These are phyloP conservation scores for Opisthocomus hoazin DNA, from an alignment of 2,113 vertebrate species.

Conservation along the genomic window DNA sequence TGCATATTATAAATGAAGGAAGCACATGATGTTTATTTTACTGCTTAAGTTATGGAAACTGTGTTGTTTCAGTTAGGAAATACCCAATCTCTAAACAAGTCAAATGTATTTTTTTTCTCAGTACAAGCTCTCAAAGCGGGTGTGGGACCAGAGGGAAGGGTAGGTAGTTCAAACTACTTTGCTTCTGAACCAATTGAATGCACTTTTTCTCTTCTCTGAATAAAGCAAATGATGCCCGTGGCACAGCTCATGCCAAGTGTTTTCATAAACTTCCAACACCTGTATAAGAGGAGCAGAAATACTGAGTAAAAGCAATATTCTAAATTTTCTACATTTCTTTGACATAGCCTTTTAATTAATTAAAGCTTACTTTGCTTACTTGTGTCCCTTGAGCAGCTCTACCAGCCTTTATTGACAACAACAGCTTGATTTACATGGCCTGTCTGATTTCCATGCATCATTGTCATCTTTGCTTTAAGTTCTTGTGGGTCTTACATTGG, in stretches of 20 bases:
- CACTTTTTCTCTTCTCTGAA: background rate
- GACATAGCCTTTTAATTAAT: background rate
- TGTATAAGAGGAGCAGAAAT: background rate
- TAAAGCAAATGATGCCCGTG: background rate
- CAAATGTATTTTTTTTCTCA: background rate
- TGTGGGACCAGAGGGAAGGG: background rate
- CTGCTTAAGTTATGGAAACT: background rate
- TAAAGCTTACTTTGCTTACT: background rate
- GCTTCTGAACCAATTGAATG: background rate
- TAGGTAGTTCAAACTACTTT: background rate
- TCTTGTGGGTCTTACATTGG: background rate
- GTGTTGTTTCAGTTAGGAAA: background rate
- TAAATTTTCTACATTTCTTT: background rate
- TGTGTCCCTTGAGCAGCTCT: background rate
- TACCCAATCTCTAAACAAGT: background rate
- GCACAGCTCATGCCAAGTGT: background rate
- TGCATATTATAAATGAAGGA: background rate
- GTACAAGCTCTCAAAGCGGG: background rate
- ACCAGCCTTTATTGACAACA: background rate
- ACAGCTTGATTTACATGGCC: background rate
- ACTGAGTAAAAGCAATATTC: background rate
- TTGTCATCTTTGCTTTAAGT: background rate
- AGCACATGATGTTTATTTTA: background rate
- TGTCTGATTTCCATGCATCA: accelerated
- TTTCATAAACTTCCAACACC: background rate